These are phyloP conservation scores for Scaptomyza flava DNA, from an alignment of 2,888 invertebrate species.

Conservation along the genomic window DNA sequence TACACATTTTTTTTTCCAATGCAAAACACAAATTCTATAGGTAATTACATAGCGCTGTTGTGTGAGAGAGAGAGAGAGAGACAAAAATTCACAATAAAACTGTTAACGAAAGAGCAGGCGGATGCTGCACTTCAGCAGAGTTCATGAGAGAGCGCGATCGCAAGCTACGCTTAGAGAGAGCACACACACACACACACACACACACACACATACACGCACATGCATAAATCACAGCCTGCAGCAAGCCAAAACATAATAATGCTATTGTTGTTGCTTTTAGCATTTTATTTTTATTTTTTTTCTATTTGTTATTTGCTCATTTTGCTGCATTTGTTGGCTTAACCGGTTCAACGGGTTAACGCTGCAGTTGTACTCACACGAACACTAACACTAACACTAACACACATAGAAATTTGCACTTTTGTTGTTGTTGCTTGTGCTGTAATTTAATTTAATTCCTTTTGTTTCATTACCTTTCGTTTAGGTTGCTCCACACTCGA, in stretches of 20 bases:
- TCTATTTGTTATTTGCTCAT: slow-evolving; percentile 33
- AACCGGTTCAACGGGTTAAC: slow-evolving; percentile 70
- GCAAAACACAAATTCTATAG: neutral
- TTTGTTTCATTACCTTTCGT: slow-evolving; percentile 50
- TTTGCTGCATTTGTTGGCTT: slow-evolving; percentile 41
- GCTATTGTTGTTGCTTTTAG: slow-evolving; percentile 24
- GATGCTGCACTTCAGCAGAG: slow-evolving; percentile 1
- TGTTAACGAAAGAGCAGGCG: neutral
- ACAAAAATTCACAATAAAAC: neutral
- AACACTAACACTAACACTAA: slow-evolving; percentile 16
- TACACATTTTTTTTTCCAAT: neutral
- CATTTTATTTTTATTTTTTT: slow-evolving; percentile 2
- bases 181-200: slow-evolving; percentile 1
- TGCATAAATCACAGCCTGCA: slow-evolving; percentile 15
- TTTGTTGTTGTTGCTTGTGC: slow-evolving; percentile 16
- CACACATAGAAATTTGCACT: slow-evolving; percentile 4
- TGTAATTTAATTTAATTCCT: slow-evolving; percentile 31
- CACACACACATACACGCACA: slow-evolving; percentile 8
- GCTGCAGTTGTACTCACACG: slow-evolving; percentile 32
- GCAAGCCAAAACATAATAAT: slow-evolving; percentile 37
- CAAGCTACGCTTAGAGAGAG: slow-evolving; percentile 21
- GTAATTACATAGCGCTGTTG: neutral
- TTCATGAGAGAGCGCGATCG: slow-evolving; percentile 15
- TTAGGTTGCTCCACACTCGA: slow-evolving; percentile 29
- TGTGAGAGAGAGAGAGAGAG: neutral